phyloP scores from a whole-genome alignment of 1,140 invertebrate genomes.

The Drosophila arizonae region DNA sequence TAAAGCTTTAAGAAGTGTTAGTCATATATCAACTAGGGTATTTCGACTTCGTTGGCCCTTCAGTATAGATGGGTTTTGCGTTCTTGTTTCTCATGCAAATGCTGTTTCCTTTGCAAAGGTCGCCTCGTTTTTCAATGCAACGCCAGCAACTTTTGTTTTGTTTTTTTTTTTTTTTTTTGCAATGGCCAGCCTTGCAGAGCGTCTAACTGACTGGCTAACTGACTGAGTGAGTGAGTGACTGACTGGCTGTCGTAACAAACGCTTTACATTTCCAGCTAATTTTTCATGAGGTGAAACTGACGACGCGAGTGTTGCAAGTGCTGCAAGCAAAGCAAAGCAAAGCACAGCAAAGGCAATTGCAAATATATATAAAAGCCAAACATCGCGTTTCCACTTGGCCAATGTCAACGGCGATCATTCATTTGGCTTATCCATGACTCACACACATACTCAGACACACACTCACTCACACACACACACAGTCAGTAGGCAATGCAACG shows the following conservation, averaged over 20 bases:
- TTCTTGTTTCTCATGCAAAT: slow-evolving; percentile 32
- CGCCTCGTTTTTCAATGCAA: slow-evolving; percentile 63
- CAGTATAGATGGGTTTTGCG: background rate
- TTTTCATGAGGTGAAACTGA: slow-evolving; percentile 47
- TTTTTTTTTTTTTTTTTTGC: slow-evolving; percentile 56
- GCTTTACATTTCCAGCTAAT: slow-evolving; percentile 73
- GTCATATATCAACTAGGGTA: background rate
- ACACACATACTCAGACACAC: slow-evolving; percentile 25
- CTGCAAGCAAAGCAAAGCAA: slow-evolving; percentile 51
- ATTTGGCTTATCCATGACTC: slow-evolving; percentile 69
- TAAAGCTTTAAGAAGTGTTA: background rate
- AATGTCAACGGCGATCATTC: slow-evolving; percentile 74
- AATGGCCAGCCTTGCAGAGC: slow-evolving; percentile 42
- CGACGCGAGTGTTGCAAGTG: slow-evolving; percentile 47
- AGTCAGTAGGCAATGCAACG: slow-evolving; percentile 30
- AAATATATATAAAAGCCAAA: slow-evolving; percentile 34
- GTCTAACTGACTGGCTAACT: slow-evolving; percentile 12
- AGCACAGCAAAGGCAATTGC: slow-evolving; percentile 7
- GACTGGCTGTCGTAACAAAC: slow-evolving; percentile 45
- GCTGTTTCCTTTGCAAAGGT: slow-evolving; percentile 54
- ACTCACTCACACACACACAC: background rate
- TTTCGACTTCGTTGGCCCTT: background rate
- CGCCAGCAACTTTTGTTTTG: slow-evolving; percentile 67
- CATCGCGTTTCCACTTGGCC: slow-evolving; percentile 61
- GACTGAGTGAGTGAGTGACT: slow-evolving; percentile 17